phyloP scores from a whole-genome alignment of 2,113 vertebrate species.

The Ophthalmolycus amberensis region DNA sequence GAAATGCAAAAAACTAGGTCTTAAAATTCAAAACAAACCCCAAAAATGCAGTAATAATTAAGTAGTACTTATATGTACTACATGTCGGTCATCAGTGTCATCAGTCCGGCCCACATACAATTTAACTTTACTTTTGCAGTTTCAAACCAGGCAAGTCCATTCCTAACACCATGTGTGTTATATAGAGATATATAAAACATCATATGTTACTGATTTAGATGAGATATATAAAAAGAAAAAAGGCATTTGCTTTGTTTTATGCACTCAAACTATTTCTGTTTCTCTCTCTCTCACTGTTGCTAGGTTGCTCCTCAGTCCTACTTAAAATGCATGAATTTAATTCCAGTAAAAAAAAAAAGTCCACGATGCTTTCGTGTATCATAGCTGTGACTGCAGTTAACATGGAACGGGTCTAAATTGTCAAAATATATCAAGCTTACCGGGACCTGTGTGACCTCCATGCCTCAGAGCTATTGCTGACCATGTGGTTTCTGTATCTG shows the following conservation, averaged over 20 bases:
- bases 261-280: neutral
- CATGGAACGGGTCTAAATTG: conserved; percentile 3
- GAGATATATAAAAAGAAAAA: neutral
- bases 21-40: neutral
- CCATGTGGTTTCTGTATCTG: conserved; percentile 21
- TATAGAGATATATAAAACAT: neutral
- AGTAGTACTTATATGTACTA: neutral
- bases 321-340: conserved; percentile 23
- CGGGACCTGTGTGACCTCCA: conserved; percentile 1
- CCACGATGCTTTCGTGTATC: conserved; percentile 9
- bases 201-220: neutral
- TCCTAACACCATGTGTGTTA: neutral
- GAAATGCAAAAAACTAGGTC: neutral
- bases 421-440: neutral
- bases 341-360: conserved; percentile 11
- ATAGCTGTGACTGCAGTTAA: conserved; percentile 11
- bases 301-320: conserved; percentile 8
- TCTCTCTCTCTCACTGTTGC: conserved; percentile 5
- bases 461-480: conserved; percentile 21
- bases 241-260: neutral
- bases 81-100: neutral
- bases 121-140: neutral
- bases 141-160: neutral
- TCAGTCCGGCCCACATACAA: neutral
- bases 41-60: neutral